Evolutionary conservation across 2,888 invertebrate species (phyloP).

Genomic region (Amphipoea lucens): DNA sequence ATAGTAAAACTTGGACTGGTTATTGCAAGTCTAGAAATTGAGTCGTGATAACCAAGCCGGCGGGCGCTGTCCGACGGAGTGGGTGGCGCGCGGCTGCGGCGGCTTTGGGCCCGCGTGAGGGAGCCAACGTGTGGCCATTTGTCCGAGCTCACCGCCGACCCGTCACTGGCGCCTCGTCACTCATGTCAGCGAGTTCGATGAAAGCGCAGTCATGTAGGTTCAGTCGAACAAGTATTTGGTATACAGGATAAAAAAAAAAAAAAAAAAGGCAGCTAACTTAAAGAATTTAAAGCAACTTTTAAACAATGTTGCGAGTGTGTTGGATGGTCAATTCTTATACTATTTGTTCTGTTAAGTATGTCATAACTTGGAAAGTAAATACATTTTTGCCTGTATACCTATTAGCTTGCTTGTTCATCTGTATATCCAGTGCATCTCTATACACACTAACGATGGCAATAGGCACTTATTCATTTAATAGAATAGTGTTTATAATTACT

Average conservation of each 20-base stretch:
- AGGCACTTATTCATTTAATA: not conserved
- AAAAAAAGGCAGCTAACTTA: not conserved
- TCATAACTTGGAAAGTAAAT: not conserved
- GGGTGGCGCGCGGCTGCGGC: slow-evolving; percentile 30
- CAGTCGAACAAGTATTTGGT: not conserved
- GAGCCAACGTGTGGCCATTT: slow-evolving; percentile 75
- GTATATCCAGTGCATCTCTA: not conserved
- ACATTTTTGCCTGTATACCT: not conserved
- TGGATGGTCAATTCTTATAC: not conserved
- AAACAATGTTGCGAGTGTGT: not conserved
- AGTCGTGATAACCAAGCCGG: slow-evolving; percentile 62
- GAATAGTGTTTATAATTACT: not conserved
- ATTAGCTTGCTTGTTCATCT: not conserved
- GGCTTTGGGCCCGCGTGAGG: slow-evolving; percentile 71
- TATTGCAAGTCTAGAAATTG: slow-evolving; percentile 46
- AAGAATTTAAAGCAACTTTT: not conserved
- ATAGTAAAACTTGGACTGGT: not conserved
- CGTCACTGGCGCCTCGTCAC: slow-evolving; percentile 16
- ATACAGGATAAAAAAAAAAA: no score
- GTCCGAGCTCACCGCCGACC: slow-evolving; percentile 56
- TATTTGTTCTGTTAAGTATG: not conserved
- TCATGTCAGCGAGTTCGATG: slow-evolving; percentile 7
- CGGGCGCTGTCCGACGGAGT: slow-evolving; percentile 46
- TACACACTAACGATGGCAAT: not conserved
- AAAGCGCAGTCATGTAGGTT: not conserved